These are phyloP conservation scores for Agrotis clavis DNA, from an alignment of 2,888 invertebrate species.

Conservation along the genomic window DNA sequence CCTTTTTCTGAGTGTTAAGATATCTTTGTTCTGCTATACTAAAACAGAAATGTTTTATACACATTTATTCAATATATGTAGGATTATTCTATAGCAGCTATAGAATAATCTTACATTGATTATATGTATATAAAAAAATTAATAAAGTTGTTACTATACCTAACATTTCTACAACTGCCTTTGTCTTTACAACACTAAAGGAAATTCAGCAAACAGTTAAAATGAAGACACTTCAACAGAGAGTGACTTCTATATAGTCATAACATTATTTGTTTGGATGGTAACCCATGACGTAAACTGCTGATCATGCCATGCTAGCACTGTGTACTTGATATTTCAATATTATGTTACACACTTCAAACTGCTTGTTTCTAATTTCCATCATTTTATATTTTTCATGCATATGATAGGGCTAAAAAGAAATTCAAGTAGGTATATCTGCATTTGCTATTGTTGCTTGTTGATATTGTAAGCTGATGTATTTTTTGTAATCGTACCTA, in stretches of 20 bases:
- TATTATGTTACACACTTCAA: conserved; percentile 20
- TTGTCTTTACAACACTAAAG: conserved; percentile 8
- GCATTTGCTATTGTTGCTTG: conserved; percentile 55
- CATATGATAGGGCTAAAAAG: conserved; percentile 44
- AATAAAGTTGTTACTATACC: no score
- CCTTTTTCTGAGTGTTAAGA: neutral
- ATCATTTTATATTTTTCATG: conserved; percentile 56
- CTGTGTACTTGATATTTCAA: conserved; percentile 18
- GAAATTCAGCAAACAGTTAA: neutral
- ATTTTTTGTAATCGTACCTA: conserved; percentile 2
- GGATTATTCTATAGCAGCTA: no score
- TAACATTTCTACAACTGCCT: neutral
- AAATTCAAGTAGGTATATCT: conserved; percentile 40
- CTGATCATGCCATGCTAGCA: conserved; percentile 9
- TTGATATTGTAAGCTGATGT: conserved; percentile 37
- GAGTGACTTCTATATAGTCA: neutral
- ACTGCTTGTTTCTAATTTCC: conserved; percentile 33
- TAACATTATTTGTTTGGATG: neutral
- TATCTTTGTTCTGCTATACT: neutral
- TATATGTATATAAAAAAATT: no score
- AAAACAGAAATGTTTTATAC: no score
- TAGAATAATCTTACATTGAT: neutral
- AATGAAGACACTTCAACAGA: no score
- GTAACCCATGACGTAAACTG: conserved; percentile 3
- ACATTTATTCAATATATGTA: no score